Evolutionary conservation across 2,797 vertebrate genomes (phyloP), one percentile per base, ranked within the genome.

Genomic region (Artibeus jamaicensis): DNA sequence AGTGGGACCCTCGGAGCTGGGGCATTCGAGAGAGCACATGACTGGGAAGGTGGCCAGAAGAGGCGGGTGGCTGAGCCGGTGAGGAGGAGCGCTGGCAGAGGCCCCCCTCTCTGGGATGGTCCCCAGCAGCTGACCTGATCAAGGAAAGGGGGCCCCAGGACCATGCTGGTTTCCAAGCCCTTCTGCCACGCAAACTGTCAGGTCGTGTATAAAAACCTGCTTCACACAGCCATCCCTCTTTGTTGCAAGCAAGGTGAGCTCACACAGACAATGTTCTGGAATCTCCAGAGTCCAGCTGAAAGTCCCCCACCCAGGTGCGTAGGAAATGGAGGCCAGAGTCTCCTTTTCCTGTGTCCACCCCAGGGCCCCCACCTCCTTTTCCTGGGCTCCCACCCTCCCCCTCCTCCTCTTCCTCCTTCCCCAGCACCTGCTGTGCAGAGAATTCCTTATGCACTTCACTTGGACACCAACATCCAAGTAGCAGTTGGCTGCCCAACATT

Each of bases 401-500:
- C 67, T 29, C 34, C 71, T 3, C 53, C 29, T 24, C 62, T 7
- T 67, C 29, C n/a, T 12, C n/a, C 57, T 46, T 24, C 46, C 29
- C 62, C 5, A 16, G 42, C 21, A 42, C 39, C 79, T 68, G 53
- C 7, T 15, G 6, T 46, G 44, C 46, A 34, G 44, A 76, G 89
- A 68, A 26, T 29, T 4, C 53, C n/a, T 3, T 0, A 0, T 1
- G 19, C 48, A 1, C 65, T 34, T n/a, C 48, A 1, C 65, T 34
- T n/a, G 44, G n/a, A 48, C 89, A 9, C 50, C 44, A 32, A 19
- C 18, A 37, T 19, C 29, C 37, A 59, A 68, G 32, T 6, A 46
- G 34, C 0, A 0, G 86, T 2, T 0, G 0, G 37, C 32, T 0
- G 1, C 86, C n/a, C n/a, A 18, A 39, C 79, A 24, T 0, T 5